Evolutionary conservation across 2,888 invertebrate genomes (phyloP), one percentile per base, ranked within the genome.

Genomic region (Lordiphosa fenestrarum): DNA sequence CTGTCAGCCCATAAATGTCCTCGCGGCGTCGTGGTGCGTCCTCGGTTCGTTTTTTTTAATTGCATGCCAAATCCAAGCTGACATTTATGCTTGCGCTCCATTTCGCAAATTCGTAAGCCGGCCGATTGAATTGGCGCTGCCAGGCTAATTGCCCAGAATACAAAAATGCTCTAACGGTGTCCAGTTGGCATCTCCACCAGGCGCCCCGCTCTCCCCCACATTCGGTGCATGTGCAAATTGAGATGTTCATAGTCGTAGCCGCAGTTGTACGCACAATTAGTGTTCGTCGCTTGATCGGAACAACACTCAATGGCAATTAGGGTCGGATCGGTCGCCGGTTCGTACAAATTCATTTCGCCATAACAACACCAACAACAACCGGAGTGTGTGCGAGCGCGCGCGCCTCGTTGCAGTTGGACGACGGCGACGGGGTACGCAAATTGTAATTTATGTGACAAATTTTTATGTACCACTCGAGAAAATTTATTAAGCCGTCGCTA

Each of bases 371-470:
- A 36, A 19, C 30, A 37, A 44, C 41, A 42, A 9, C 15, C 2
- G 42, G 25, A 6, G 25, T 7, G 35, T 53, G 50, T 51, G 58
- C 40, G 58, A 75, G 61, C 56, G 72, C 60, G 55, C 54, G 55
- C 54, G 52, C 21, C 25, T 21, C 9, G 10, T 40, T 41, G 40
- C 48, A 58, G 81, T 39, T 60, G 55, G 70, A 73, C 81, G 62
- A n/a, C n/a, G 57, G 12, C 73, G 62, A 65, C 69, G 75, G 63
- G 51, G 38, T 53, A 74, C 67, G 82, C 84, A 85, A 80, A 80
- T 80, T 80, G 86, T 80, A 73, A 80, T 80, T 80, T 80, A 80
- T 85, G 86, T 81, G 86, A 82, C 85, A 80, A 80, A 80, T 85
- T 85, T 76, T 73, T 71, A 77, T 85, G 84, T 64, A 77, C 78